phyloP scores from a whole-genome alignment of 2,113 vertebrate genomes.

The Australoheros scitulus region DNA sequence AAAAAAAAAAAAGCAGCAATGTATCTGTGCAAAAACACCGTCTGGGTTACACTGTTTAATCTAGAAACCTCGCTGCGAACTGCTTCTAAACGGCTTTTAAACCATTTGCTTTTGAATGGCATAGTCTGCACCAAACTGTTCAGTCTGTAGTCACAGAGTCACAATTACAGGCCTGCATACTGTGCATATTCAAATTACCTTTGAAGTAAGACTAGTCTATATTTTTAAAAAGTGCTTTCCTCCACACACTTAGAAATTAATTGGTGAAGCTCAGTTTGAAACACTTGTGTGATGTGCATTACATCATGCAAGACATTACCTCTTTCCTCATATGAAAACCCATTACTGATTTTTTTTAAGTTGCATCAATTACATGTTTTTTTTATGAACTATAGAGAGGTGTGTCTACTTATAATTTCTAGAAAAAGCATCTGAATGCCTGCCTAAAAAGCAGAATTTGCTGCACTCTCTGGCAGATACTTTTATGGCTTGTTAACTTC shows the following conservation, averaged over 20 bases:
- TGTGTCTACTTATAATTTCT: neutral
- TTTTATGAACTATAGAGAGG: neutral
- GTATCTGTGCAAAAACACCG: neutral
- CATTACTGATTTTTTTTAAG: neutral
- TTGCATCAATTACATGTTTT: neutral
- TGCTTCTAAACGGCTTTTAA: conserved; percentile 8
- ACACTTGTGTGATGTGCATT: neutral
- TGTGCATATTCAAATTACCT: neutral
- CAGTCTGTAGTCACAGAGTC: neutral
- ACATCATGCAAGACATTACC: neutral
- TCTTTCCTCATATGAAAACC: neutral
- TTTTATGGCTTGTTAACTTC: neutral
- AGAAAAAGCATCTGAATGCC: neutral
- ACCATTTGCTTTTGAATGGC: conserved; percentile 19
- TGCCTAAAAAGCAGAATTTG: neutral
- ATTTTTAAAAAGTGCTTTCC: neutral
- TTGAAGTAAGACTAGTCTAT: neutral
- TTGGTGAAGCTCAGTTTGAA: neutral
- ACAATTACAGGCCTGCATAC: neutral
- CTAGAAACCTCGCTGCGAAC: conserved; percentile 28
- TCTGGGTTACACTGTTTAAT: conserved; percentile 15
- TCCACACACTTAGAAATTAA: neutral
- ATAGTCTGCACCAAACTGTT: neutral
- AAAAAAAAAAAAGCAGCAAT: neutral
- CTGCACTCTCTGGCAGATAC: neutral